Percentiles rank a stretch among this genome's conserved stretches.
phyloP scores from a whole-genome alignment of 1,140 invertebrate genomes.

The Caenorhabditis briggsae region DNA sequence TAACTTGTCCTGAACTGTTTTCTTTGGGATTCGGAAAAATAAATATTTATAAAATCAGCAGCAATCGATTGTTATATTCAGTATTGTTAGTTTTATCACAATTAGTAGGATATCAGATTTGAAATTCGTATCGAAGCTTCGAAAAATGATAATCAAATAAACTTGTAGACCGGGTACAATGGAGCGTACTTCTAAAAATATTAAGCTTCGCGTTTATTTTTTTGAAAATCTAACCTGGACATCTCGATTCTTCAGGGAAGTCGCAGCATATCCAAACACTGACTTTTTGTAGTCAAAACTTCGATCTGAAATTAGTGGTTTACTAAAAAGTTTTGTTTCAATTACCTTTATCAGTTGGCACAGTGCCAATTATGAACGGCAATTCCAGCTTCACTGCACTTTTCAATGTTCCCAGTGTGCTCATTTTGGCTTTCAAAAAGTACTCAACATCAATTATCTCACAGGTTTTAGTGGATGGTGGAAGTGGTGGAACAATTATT shows the following conservation, averaged over 20 bases:
- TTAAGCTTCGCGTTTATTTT: no score
- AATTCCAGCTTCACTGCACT: slow-evolving; percentile 28
- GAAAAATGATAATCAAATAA: neutral
- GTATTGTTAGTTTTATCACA: no score
- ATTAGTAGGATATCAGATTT: no score
- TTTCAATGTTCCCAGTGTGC: slow-evolving; percentile 30
- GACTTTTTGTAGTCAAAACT: slow-evolving; percentile 31
- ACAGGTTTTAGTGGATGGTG: slow-evolving; percentile 33
- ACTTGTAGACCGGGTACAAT: slow-evolving; percentile 30
- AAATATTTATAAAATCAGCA: neutral
- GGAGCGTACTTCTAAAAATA: slow-evolving; percentile 25
- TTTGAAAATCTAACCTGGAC: neutral
- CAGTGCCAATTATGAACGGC: slow-evolving; percentile 15
- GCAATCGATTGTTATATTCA: no score
- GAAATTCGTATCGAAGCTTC: neutral
- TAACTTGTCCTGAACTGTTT: neutral
- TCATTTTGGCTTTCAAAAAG: slow-evolving; percentile 41
- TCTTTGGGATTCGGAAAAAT: neutral
- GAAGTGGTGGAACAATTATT: neutral
- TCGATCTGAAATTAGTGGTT: neutral
- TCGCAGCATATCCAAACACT: slow-evolving; percentile 32
- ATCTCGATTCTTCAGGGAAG: slow-evolving; percentile 13
- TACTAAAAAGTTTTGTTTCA: no score
- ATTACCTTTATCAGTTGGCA: neutral
- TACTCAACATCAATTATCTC: slow-evolving; percentile 29